These are phyloP conservation scores for Tenebrio molitor DNA, from an alignment of 1,140 invertebrate species.

Conservation along the genomic window DNA sequence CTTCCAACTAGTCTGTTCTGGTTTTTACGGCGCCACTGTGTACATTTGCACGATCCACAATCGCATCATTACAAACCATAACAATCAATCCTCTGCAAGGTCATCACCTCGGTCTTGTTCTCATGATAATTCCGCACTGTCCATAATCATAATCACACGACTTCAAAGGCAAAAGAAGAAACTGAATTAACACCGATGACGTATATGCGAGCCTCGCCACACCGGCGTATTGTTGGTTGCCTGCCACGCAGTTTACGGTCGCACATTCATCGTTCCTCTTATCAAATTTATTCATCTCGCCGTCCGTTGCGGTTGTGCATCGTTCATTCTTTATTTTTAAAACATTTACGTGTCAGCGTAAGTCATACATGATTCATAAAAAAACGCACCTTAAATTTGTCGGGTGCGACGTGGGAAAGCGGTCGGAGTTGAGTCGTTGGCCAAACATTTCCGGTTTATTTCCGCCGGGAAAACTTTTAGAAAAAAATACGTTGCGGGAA, in stretches of 20 bases:
- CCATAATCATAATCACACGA: too few relatives aligned
- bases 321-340: constrained; percentile 33
- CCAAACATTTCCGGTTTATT: too few relatives aligned
- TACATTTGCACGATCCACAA: too few relatives aligned
- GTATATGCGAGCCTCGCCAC: neutral
- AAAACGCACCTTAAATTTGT: constrained; percentile 31
- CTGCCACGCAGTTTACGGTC: neutral
- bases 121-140: neutral
- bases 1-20: too few relatives aligned
- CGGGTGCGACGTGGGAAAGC: constrained; percentile 18
- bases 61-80: neutral
- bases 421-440: too few relatives aligned
- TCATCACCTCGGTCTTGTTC: neutral
- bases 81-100: neutral
- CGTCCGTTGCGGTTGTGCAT: constrained; percentile 5
- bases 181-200: too few relatives aligned
- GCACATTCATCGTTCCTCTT: neutral
- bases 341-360: constrained; percentile 10
- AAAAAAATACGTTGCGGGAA: too few relatives aligned
- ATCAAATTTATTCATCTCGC: constrained; percentile 18
- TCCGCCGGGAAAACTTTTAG: too few relatives aligned
- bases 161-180: too few relatives aligned
- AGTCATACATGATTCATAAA: constrained; percentile 34
- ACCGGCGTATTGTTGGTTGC: constrained; percentile 2
- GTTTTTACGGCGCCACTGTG: too few relatives aligned